phyloP scores from a whole-genome alignment of 53 echinoderm and acorn worm genomes.

The Apostichopus leukothele region DNA sequence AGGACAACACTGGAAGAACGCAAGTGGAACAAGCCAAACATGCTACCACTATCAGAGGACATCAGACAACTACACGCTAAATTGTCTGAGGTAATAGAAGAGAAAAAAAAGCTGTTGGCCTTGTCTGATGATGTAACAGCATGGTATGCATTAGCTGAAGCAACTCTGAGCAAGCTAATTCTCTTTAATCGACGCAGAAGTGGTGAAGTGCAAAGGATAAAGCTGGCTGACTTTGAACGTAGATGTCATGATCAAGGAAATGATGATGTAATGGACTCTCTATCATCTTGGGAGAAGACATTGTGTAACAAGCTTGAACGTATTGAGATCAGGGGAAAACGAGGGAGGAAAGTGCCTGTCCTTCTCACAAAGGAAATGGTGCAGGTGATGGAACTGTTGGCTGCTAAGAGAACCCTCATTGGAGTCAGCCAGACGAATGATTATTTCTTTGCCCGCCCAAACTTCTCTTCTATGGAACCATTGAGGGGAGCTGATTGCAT shows the following conservation, averaged over 20 bases:
- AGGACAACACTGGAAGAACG: background rate
- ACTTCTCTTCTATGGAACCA: background rate
- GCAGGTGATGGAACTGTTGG: background rate
- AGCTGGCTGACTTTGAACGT: background rate
- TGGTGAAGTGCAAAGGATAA: conserved; percentile 36
- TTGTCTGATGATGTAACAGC: background rate
- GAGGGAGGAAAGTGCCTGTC: conserved; percentile 12
- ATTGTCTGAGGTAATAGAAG: conserved; percentile 20
- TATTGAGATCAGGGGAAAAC: conserved; percentile 14
- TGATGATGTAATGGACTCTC: background rate
- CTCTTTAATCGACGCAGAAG: conserved; percentile 46
- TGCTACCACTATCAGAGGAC: conserved; percentile 23
- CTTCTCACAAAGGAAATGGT: conserved; percentile 14
- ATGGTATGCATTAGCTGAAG: conserved; percentile 1
- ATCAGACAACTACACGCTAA: background rate
- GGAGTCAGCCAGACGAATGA: conserved; percentile 37
- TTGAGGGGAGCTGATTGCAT: conserved; percentile 7
- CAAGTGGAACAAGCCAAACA: conserved; percentile 31
- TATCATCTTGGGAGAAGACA: conserved; percentile 26
- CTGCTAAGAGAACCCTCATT: background rate
- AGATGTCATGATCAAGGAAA: background rate
- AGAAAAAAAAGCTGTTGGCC: background rate
- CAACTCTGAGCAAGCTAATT: conserved; percentile 17
- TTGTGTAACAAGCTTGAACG: conserved; percentile 30
- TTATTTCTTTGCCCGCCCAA: conserved; percentile 54